These are phyloP conservation scores for Dendronephthya gigantea DNA, from an alignment of 64 coral and sea anemone species.

Conservation along the genomic window DNA sequence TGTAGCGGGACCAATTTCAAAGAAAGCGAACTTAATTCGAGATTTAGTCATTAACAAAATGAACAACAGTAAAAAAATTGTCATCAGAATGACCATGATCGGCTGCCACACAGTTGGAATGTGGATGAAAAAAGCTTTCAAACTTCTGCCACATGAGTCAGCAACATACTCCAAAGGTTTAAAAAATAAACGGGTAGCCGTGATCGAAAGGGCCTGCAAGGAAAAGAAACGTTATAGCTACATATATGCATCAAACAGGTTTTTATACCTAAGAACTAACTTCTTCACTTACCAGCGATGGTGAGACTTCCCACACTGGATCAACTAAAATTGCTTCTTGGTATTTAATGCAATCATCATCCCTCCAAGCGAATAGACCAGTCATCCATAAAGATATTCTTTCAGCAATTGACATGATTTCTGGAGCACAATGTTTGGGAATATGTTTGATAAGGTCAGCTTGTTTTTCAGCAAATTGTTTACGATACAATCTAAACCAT, in stretches of 20 bases:
- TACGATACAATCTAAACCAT: constrained; percentile 75
- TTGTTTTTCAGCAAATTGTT: constrained; percentile 74
- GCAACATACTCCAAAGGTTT: constrained; percentile 81
- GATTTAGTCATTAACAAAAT: constrained; percentile 53
- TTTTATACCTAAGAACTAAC: not conserved
- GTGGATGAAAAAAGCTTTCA: constrained; percentile 66
- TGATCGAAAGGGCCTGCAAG: constrained; percentile 71
- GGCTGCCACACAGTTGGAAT: constrained; percentile 88
- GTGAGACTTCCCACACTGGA: constrained; percentile 87
- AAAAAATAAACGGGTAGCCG: constrained; percentile 65
- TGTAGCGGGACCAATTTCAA: constrained; percentile 31
- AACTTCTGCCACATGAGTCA: constrained; percentile 77
- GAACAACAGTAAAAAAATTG: constrained; percentile 36
- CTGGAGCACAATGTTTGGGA: constrained; percentile 48
- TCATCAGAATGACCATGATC: constrained; percentile 52
- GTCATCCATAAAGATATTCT: constrained; percentile 50
- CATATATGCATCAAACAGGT: not conserved
- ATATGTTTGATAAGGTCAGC: constrained; percentile 44
- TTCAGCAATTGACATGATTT: constrained; percentile 43
- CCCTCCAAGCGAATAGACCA: constrained; percentile 38
- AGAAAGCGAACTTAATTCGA: constrained; percentile 51
- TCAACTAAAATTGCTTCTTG: constrained; percentile 83
- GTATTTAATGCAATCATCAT: constrained; percentile 59
- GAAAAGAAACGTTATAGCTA: not conserved
- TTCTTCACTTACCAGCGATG: constrained; percentile 48